These are phyloP conservation scores for Athene noctua DNA, from an alignment of 2,113 vertebrate species.

Conservation along the genomic window DNA sequence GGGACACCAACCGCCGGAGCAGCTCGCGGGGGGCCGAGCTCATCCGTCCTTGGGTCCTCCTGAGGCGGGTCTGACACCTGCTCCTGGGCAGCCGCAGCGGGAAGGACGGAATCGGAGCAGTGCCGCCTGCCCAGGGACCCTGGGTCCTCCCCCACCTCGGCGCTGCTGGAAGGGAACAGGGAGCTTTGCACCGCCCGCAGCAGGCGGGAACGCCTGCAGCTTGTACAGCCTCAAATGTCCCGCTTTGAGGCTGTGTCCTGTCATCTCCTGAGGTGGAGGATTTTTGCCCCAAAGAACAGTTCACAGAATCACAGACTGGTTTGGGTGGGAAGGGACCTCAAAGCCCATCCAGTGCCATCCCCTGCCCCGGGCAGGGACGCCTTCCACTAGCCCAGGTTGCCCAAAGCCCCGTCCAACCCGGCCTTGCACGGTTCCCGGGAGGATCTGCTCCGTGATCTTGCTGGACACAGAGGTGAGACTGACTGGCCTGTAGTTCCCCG, in stretches of 20 bases:
- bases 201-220: neutral
- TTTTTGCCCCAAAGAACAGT: neutral
- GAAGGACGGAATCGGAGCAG: accelerated
- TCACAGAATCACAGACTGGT: too few relatives aligned
- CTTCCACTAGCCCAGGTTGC: too few relatives aligned
- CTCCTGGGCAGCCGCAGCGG: neutral
- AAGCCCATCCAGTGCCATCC: too few relatives aligned
- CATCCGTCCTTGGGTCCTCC: neutral
- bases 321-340: too few relatives aligned
- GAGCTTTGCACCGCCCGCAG: neutral
- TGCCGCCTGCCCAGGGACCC: neutral
- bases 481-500: too few relatives aligned
- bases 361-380: too few relatives aligned
- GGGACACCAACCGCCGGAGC: neutral
- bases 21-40: neutral
- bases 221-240: neutral
- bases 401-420: too few relatives aligned
- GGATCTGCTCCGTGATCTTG: too few relatives aligned
- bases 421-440: too few relatives aligned
- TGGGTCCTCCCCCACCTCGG: neutral
- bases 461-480: too few relatives aligned
- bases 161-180: neutral
- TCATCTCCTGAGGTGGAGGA: neutral
- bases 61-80: neutral
- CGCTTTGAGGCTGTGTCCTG: neutral